These are phyloP conservation scores for Nomada goodeniana DNA, from an alignment of 2,888 invertebrate species.

Conservation along the genomic window DNA sequence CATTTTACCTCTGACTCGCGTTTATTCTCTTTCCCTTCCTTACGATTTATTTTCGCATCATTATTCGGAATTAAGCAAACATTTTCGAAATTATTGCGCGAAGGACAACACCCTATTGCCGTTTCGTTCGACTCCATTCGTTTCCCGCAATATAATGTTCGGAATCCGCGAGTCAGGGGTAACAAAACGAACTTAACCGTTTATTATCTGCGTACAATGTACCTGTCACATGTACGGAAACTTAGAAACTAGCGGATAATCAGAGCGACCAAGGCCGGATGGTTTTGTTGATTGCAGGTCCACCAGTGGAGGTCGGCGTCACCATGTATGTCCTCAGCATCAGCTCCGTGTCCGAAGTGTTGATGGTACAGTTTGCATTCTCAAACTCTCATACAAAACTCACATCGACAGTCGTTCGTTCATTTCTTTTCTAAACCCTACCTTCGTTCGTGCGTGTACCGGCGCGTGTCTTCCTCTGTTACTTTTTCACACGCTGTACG, in stretches of 20 bases:
- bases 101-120: neutral
- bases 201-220: slow-evolving; percentile 43
- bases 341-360: slow-evolving; percentile 99
- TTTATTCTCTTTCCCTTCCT: neutral
- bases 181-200: slow-evolving; percentile 46
- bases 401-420: slow-evolving; percentile 72
- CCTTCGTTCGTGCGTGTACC: slow-evolving; percentile 53
- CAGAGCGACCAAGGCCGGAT: slow-evolving; percentile 79
- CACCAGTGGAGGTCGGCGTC: slow-evolving; percentile 98
- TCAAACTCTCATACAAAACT: slow-evolving; percentile 79
- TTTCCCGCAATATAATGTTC: neutral
- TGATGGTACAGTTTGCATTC: slow-evolving; percentile 91
- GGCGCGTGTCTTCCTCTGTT: slow-evolving; percentile 15
- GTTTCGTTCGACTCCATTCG: neutral
- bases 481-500: slow-evolving; percentile 3
- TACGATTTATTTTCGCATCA: neutral
- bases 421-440: slow-evolving; percentile 58
- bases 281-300: slow-evolving; percentile 91
- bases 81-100: neutral
- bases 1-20: slow-evolving; percentile 64
- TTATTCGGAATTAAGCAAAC: neutral
- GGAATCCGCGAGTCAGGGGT: slow-evolving; percentile 61
- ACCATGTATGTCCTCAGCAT: slow-evolving; percentile 99
- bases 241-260: slow-evolving; percentile 71
- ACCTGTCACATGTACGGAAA: slow-evolving; percentile 62